Conservation (phyloP, 2,888 invertebrate genomes). For the Chironomus riparius region DNA sequence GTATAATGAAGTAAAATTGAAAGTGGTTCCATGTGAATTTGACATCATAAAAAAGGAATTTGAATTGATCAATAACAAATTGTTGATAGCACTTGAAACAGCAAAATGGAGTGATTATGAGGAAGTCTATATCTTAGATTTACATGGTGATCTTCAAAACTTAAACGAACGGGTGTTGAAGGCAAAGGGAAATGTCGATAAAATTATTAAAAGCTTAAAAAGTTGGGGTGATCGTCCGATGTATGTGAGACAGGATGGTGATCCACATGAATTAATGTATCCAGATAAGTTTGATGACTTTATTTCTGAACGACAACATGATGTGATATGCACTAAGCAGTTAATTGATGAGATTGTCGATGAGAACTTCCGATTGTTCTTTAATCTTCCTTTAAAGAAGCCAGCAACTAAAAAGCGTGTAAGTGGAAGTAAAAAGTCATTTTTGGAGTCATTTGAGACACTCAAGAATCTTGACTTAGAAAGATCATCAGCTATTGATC, state of each 20-base stretch:
- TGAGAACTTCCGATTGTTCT: slow-evolving; percentile 60
- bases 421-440: slow-evolving; percentile 30
- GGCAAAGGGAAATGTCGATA: slow-evolving; percentile 57
- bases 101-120: slow-evolving; percentile 69
- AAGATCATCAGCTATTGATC: neutral
- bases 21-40: slow-evolving; percentile 68
- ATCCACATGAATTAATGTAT: slow-evolving; percentile 48
- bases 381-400: slow-evolving; percentile 49
- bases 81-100: slow-evolving; percentile 57
- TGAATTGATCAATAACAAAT: slow-evolving; percentile 57
- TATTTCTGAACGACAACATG: slow-evolving; percentile 34
- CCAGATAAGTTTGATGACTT: slow-evolving; percentile 37
- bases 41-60: slow-evolving; percentile 69
- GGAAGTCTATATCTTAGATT: slow-evolving; percentile 58
- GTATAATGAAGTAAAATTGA: slow-evolving; percentile 72
- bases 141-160: slow-evolving; percentile 58
- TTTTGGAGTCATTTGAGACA: neutral
- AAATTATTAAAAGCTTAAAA: slow-evolving; percentile 49
- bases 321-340: slow-evolving; percentile 45
- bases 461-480: neutral
- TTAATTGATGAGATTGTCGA: slow-evolving; percentile 51
- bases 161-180: slow-evolving; percentile 58
- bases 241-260: slow-evolving; percentile 62
- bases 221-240: slow-evolving; percentile 67
- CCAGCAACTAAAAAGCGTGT: slow-evolving; percentile 33